Conservation (phyloP, 2,888 invertebrate genomes). For the Epinotia nisella region DNA sequence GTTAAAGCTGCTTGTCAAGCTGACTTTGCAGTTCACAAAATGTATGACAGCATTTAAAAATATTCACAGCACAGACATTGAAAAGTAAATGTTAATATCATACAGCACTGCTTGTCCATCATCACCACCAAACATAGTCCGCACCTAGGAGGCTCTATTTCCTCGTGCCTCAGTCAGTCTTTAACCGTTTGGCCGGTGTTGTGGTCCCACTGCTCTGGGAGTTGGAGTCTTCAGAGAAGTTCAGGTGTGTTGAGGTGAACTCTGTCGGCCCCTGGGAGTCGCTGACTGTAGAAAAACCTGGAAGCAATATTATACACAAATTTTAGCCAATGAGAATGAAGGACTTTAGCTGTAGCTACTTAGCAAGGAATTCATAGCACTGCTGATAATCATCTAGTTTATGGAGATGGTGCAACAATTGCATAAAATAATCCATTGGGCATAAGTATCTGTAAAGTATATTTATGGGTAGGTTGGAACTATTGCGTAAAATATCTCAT, state of each 20-base stretch:
- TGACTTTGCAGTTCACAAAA: conserved; percentile 13
- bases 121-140: conserved; percentile 36
- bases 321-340: too few relatives aligned
- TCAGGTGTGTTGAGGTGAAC: conserved; percentile 92
- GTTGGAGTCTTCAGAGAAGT: conserved; percentile 96
- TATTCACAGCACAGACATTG: conserved; percentile 41
- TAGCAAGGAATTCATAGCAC: too few relatives aligned
- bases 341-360: too few relatives aligned
- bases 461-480: too few relatives aligned
- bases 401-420: neutral
- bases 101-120: conserved; percentile 34
- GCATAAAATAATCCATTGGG: neutral
- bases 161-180: conserved; percentile 86
- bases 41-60: conserved; percentile 36
- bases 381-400: too few relatives aligned
- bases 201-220: conserved; percentile 93
- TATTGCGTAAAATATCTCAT: neutral
- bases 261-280: conserved; percentile 95
- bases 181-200: conserved; percentile 89
- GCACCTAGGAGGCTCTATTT: conserved; percentile 42
- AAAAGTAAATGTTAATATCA: conserved; percentile 36
- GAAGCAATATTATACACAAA: too few relatives aligned
- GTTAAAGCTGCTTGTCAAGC: conserved; percentile 21
- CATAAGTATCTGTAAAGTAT: neutral
- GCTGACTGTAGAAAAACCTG: conserved; percentile 96